Evolutionary conservation across 2,113 vertebrate species (phyloP), one percentile per base, ranked within the genome.

Genomic region (Piprites chloris): DNA sequence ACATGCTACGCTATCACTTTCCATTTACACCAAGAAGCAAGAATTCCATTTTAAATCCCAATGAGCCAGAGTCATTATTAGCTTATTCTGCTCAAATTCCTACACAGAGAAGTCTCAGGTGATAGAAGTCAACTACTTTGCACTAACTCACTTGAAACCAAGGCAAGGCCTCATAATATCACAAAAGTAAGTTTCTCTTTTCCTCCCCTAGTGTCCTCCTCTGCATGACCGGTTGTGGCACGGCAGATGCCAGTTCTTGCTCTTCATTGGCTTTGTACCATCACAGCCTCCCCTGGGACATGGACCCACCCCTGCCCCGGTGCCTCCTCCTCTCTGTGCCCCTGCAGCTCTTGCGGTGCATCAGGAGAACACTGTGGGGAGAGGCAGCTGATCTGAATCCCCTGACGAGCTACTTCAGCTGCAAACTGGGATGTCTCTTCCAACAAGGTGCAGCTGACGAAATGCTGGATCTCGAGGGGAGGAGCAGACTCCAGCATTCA

Each of bases 231-330:
- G 13, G n/a, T 4, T 46, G n/a, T 65, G 24, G 75, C 32, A 85
- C 23, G 59, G 19, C 52, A 79, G 65, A 55, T 0, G 4, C 35
- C 74, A 73, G 44, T 24, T 56, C 2, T 1, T 24, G 55, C 33
- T 47, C 0, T 0, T 73, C 32, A 3, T 10, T 33, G 10, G 5
- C n/a, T 68, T 12, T 15, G 22, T 22, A 9, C 14, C 9, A 21
- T 37, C 46, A 56, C 14, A 44, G 5, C 17, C 26, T 67, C 27
- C 16, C 30, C 14, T 3, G 11, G 41, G 41, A 62, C 47, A 35
- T 0, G 2, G 66, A 66, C 22, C 22, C n/a, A 18, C 5, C 2
- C 1, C 5, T 0, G 10, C 13, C 23, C 33, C 5, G 22, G 27
- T 30, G 6, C 23, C 17, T 11, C 2, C 28, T 30, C 35, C 18